A percentile compares a stretch with the other conserved stretches of the same genome.
phyloP scores from a whole-genome alignment of 2,888 invertebrate species.

The Idaea dimidiata region DNA sequence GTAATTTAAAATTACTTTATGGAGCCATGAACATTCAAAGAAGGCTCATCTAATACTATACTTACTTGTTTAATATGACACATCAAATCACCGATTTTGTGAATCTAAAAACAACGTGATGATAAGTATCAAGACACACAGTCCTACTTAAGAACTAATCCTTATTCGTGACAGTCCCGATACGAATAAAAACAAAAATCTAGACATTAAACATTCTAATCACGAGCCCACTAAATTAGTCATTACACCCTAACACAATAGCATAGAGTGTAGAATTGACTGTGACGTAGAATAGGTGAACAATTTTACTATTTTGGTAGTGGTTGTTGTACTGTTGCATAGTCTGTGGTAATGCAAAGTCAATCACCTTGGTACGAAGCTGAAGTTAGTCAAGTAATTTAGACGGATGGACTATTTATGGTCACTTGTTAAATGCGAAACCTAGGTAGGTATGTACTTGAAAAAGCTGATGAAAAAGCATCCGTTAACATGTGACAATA shows the following conservation, averaged over 20 bases:
- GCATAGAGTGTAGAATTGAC: neutral
- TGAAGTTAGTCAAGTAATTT: neutral
- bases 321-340: no score
- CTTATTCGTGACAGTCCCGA: neutral
- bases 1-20: no score
- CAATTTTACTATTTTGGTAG: neutral
- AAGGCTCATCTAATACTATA: no score
- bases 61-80: no score
- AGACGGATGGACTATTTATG: neutral
- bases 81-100: no score
- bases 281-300: neutral
- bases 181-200: neutral
- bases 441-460: neutral
- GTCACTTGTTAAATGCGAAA: neutral
- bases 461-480: no score
- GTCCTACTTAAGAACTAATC: neutral
- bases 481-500: no score
- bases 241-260: neutral
- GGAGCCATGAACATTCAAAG: no score
- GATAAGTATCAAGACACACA: neutral
- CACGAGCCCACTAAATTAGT: neutral
- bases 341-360: neutral
- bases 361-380: neutral
- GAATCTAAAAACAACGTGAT: no score
- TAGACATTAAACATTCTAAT: neutral